phyloP scores from a whole-genome alignment of 37 sponge, comb jelly and placozoan species.

The Spongilla lacustris region DNA sequence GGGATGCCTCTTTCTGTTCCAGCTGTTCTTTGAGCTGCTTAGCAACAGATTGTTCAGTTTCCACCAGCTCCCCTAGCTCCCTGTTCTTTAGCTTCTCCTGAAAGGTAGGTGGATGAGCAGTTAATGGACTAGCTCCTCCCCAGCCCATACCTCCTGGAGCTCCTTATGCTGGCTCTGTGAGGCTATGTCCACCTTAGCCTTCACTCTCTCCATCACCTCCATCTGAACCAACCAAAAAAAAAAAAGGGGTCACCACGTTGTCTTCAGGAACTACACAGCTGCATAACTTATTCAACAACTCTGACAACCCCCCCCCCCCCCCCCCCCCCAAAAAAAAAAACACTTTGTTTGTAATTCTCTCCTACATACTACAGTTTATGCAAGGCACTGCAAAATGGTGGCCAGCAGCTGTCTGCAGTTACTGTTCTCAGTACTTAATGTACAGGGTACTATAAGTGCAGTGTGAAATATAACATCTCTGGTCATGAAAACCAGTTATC shows the following conservation, averaged over 20 bases:
- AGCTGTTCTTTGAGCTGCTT: constrained; percentile 5
- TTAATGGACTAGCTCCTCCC: no score
- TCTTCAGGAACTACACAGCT: no score
- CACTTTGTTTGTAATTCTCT: no score
- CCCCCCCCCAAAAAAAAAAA: background rate
- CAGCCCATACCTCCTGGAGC: background rate
- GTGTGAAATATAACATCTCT: no score
- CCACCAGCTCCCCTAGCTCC: constrained; percentile 26
- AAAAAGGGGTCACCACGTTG: background rate
- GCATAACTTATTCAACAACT: no score
- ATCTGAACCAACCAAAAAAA: background rate
- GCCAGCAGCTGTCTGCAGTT: no score
- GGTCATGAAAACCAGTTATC: no score
- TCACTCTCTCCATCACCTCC: constrained; percentile 25
- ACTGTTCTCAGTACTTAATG: no score
- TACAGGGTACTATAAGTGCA: no score
- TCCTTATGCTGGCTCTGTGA: background rate
- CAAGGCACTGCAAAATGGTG: no score
- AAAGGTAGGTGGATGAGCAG: no score
- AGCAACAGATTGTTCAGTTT: background rate
- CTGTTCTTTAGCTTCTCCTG: constrained; percentile 38
- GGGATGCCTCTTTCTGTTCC: constrained; percentile 3
- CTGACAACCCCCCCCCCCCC: background rate
- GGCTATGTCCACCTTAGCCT: background rate
- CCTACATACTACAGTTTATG: no score